These are phyloP conservation scores for Tragopan temminckii DNA, from an alignment of 2,797 vertebrate genomes.

Conservation along the genomic window DNA sequence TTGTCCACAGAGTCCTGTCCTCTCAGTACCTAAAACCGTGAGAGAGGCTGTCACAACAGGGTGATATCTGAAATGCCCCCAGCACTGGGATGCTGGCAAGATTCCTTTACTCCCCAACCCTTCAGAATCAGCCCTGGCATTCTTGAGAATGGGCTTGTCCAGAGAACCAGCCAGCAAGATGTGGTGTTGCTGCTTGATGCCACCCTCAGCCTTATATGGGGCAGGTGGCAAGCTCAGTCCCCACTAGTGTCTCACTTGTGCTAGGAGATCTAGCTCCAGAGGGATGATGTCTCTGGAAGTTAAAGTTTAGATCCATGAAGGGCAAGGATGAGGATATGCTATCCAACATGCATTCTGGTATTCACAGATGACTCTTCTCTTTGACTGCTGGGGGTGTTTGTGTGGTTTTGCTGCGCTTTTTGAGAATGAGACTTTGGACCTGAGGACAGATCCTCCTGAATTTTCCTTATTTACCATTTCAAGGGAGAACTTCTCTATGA, in stretches of 20 bases:
- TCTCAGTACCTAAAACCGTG: neutral
- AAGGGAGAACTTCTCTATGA: neutral
- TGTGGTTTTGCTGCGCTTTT: neutral
- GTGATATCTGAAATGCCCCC: neutral
- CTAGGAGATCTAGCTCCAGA: neutral
- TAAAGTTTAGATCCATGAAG: neutral
- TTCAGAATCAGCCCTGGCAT: neutral
- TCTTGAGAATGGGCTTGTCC: neutral
- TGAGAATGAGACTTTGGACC: neutral
- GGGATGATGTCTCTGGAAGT: neutral
- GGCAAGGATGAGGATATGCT: neutral
- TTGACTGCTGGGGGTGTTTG: neutral
- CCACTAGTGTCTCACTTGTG: neutral
- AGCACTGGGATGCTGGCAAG: neutral
- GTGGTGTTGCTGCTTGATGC: neutral
- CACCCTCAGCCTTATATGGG: rapidly evolving
- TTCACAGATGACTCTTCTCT: neutral
- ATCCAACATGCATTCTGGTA: neutral
- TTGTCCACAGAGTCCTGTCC: neutral
- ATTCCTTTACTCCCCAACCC: neutral
- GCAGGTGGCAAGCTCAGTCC: neutral
- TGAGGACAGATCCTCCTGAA: neutral
- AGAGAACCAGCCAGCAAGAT: neutral
- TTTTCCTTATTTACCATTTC: neutral
- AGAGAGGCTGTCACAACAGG: neutral